Percentiles rank a stretch among this genome's conserved stretches.
Conservation (phyloP, 1,140 invertebrate species). For the Brachionus manjavacas region DNA sequence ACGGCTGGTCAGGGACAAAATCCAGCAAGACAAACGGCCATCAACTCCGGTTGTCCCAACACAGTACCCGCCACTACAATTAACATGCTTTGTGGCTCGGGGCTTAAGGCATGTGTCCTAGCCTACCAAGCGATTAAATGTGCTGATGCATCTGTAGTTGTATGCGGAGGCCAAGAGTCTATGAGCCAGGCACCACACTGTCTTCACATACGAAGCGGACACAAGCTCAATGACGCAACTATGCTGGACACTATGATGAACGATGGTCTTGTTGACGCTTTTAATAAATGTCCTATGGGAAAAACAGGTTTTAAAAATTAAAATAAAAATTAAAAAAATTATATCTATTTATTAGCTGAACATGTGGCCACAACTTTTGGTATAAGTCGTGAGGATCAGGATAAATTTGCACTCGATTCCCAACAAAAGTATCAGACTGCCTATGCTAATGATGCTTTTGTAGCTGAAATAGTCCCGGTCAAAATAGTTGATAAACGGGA, state of each 20-base stretch:
- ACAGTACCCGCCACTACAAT: slow-evolving; percentile 69
- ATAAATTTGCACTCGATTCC: slow-evolving; percentile 68
- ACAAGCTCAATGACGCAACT: slow-evolving; percentile 67
- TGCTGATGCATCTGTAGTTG: slow-evolving; percentile 68
- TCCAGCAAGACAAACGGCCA: slow-evolving; percentile 73
- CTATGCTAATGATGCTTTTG: slow-evolving; percentile 65
- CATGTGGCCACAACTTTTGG: slow-evolving; percentile 70
- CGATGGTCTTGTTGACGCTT: slow-evolving; percentile 77
- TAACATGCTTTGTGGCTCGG: slow-evolving; percentile 81
- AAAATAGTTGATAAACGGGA: slow-evolving; percentile 9
- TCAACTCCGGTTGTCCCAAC: slow-evolving; percentile 71
- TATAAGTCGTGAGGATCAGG: slow-evolving; percentile 70
- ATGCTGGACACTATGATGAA: slow-evolving; percentile 68
- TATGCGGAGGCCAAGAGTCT: slow-evolving; percentile 78
- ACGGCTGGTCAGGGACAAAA: slow-evolving; percentile 66
- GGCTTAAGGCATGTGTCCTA: slow-evolving; percentile 69
- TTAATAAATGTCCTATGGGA: slow-evolving; percentile 75
- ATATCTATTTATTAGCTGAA: slow-evolving; percentile 60
- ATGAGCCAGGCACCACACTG: slow-evolving; percentile 76
- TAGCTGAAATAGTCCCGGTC: slow-evolving; percentile 52
- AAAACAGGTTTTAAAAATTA: slow-evolving; percentile 65
- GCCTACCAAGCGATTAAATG: slow-evolving; percentile 68
- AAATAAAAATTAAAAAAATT: too few relatives aligned
- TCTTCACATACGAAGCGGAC: slow-evolving; percentile 64
- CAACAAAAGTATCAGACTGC: slow-evolving; percentile 68